Evolutionary conservation across 2,888 invertebrate species (phyloP).

Genomic region (Diabrotica balteata): DNA sequence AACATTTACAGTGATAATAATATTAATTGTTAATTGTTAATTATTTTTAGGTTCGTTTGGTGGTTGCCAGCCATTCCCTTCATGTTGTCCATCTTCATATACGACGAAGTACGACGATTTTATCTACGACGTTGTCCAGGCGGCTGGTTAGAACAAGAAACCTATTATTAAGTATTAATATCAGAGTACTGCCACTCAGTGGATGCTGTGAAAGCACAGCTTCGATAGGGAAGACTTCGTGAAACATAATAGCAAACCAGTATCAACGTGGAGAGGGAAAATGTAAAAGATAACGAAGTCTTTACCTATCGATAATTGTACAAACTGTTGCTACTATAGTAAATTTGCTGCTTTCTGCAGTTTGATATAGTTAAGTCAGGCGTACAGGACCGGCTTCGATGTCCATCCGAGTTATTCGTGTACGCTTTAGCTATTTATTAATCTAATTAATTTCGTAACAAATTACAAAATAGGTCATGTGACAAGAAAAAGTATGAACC

Average conservation of each 20-base stretch:
- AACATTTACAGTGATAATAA: too few relatives aligned
- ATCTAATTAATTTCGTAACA: constrained; percentile 38
- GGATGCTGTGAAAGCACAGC: constrained; percentile 44
- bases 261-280: constrained; percentile 34
- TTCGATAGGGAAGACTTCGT: constrained; percentile 58
- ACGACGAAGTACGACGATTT: constrained; percentile 97
- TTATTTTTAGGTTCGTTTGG: constrained; percentile 87
- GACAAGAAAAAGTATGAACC: constrained; percentile 40
- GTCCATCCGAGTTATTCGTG: constrained; percentile 38
- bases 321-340: constrained; percentile 60
- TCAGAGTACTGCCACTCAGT: constrained; percentile 53
- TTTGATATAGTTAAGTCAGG: constrained; percentile 41
- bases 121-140: constrained; percentile 97
- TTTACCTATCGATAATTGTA: constrained; percentile 58
- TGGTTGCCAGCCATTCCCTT: constrained; percentile 99
- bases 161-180: constrained; percentile 82
- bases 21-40: too few relatives aligned
- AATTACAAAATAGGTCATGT: constrained; percentile 40
- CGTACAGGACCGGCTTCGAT: constrained; percentile 38
- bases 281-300: constrained; percentile 48
- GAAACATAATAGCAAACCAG: constrained; percentile 25
- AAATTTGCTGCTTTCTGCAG: constrained; percentile 51
- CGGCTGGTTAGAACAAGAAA: constrained; percentile 98
- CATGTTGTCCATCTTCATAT: constrained; percentile 97
- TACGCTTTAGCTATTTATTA: constrained; percentile 44